Percentiles rank a stretch among this genome's conserved stretches.
These are phyloP conservation scores for Cabera pusaria DNA, from an alignment of 2,888 invertebrate genomes.

Conservation along the genomic window DNA sequence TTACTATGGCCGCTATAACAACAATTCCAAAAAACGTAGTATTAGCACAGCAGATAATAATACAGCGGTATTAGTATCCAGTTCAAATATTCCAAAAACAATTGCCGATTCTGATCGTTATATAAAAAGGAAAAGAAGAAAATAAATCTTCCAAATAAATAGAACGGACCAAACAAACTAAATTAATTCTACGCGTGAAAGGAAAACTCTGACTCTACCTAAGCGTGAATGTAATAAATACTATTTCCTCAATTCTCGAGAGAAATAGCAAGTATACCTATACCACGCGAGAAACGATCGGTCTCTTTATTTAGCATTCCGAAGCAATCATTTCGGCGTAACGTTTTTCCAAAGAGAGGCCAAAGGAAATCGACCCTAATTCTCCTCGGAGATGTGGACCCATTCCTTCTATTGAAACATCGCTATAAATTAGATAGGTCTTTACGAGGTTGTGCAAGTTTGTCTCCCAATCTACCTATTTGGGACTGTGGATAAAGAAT, in stretches of 20 bases:
- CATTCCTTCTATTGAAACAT: constrained; percentile 31
- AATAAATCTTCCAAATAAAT: too few relatives aligned
- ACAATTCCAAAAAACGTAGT: too few relatives aligned
- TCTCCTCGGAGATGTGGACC: constrained; percentile 12
- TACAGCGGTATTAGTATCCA: too few relatives aligned
- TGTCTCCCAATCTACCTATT: too few relatives aligned
- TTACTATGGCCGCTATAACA: too few relatives aligned
- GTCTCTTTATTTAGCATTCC: constrained; percentile 6
- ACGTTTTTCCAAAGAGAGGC: constrained; percentile 27
- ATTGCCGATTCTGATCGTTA: too few relatives aligned
- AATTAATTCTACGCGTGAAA: not conserved
- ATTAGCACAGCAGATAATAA: too few relatives aligned
- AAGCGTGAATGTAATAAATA: constrained; percentile 6
- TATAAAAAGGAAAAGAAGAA: too few relatives aligned
- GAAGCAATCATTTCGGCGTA: constrained; percentile 1
- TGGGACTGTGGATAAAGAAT: too few relatives aligned
- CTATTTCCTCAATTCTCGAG: not conserved
- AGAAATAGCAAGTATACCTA: constrained; percentile 10
- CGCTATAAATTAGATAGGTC: constrained; percentile 22
- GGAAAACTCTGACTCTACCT: not conserved
- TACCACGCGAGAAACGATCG: constrained; percentile 10
- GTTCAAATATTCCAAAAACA: too few relatives aligned
- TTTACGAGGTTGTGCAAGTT: constrained; percentile 20
- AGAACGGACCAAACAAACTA: too few relatives aligned
- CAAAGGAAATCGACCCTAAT: constrained; percentile 36